Evolutionary conservation across 1,140 invertebrate genomes (phyloP).

Genomic region (Dendrolimus kikuchii): DNA sequence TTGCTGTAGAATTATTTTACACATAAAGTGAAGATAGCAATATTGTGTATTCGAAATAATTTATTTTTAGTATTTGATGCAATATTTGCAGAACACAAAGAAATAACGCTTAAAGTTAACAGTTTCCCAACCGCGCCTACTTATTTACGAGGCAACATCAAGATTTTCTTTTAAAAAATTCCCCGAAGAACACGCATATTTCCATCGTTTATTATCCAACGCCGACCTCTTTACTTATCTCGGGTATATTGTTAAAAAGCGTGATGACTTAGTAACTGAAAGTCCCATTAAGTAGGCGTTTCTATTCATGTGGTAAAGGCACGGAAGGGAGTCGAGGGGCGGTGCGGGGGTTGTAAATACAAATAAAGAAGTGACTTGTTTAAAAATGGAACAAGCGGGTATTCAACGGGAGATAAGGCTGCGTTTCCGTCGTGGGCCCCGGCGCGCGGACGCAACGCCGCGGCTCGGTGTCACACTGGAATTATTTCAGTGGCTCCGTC

Average conservation of each 20-base stretch:
- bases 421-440: conserved; percentile 59
- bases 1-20: too few species aligned
- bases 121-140: conserved; percentile 21
- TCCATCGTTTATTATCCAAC: conserved; percentile 61
- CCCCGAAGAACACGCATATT: conserved; percentile 34
- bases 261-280: conserved; percentile 69
- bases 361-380: conserved; percentile 69
- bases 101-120: conserved; percentile 24
- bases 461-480: conserved; percentile 27
- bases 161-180: conserved; percentile 37
- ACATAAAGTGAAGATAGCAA: too few species aligned
- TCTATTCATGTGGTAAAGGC: conserved; percentile 62
- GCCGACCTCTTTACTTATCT: conserved; percentile 60
- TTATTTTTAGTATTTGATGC: conserved; percentile 19
- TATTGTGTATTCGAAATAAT: neutral
- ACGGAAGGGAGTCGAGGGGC: conserved; percentile 22
- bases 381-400: conserved; percentile 70
- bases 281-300: conserved; percentile 64
- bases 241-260: conserved; percentile 59
- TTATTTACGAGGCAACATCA: conserved; percentile 41
- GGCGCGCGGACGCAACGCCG: conserved; percentile 20
- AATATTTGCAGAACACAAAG: conserved; percentile 18
- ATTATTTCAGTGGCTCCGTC: conserved; percentile 65
- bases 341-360: conserved; percentile 37
- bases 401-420: conserved; percentile 63